Conservation (phyloP, 1,140 invertebrate genomes). For the Drosophila oshimai region DNA sequence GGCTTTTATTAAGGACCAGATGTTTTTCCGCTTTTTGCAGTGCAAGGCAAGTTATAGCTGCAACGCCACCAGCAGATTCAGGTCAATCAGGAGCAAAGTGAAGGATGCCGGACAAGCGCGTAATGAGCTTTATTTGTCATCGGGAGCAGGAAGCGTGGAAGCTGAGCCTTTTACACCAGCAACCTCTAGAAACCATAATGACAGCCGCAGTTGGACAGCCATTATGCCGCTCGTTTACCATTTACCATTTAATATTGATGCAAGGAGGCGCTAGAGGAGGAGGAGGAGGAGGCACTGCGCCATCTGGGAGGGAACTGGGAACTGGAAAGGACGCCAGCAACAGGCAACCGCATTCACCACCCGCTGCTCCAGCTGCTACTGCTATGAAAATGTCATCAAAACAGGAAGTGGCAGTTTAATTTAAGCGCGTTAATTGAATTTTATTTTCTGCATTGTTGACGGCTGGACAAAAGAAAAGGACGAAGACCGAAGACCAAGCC, state of each 20-base stretch:
- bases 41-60: constrained; percentile 11
- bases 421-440: constrained; percentile 82
- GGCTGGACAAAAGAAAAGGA: constrained; percentile 2
- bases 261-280: constrained; percentile 12
- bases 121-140: constrained; percentile 57
- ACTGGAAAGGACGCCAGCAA: constrained; percentile 33
- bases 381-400: constrained; percentile 82
- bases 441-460: constrained; percentile 71
- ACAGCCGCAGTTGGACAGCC: constrained; percentile 36
- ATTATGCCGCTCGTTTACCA: constrained; percentile 48
- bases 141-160: not conserved
- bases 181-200: constrained; percentile 32
- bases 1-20: too few relatives aligned
- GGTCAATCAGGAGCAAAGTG: constrained; percentile 32
- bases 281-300: not conserved
- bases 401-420: constrained; percentile 82
- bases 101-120: constrained; percentile 27
- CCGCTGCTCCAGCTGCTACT: constrained; percentile 13
- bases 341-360: constrained; percentile 34
- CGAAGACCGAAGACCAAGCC: constrained; percentile 21
- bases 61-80: constrained; percentile 11
- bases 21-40: not conserved
- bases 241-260: constrained; percentile 60
- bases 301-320: constrained; percentile 21
- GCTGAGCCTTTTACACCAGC: not conserved